Base-by-base conservation (phyloP, 1,140 invertebrate species). In the Lepidurus packardi region DNA sequence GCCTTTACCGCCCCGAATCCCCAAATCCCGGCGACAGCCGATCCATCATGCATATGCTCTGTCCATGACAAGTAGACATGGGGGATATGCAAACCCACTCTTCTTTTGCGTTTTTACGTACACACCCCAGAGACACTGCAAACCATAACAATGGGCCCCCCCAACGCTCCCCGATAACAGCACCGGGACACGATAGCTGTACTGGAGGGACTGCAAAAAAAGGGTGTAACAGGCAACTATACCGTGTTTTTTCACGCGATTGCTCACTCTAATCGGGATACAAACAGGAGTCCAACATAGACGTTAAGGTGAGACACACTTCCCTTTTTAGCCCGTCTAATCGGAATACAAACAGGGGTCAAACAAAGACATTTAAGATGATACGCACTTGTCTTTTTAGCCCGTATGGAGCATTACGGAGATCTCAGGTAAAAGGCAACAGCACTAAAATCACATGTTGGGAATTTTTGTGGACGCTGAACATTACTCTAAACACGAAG, bases 11-110 rank as follows among this genome's bases (percentile, higher is more conserved):
- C 53, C 53, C 3, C 9, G 13, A 65, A 65, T n/a, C 53, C 53
- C 53, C 53, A 65, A 65, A 65, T 65, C 53, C 53, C 53, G 16
- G 21, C 53, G 53, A 65, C 53, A 65, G 53, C 16, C 53, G 53
- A 65, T 65, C 53, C 53, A 65, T 65, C 53, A 65, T 65, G 53
- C 53, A 65, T 65, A 65, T 65, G 53, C 21, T 65, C 53, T 65
- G 53, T 65, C 53, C 53, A 16, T 16, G 53, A 65, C 53, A 65
- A 65, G 53, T 65, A 65, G 53, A 65, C 53, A 65, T 65, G 13
- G 53, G 13, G 21, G 8, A 65, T 65, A 16, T 65, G 53, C 53
- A 65, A 13, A 65, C 16, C 53, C n/a, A 1, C 21, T 16, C 53
- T 65, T 65, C 21, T 65, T 65, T 65, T 13, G 16, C 53, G 6